These are phyloP conservation scores for Mormyrops attenuatus DNA, from an alignment of 2,797 vertebrate species.

Conservation along the genomic window DNA sequence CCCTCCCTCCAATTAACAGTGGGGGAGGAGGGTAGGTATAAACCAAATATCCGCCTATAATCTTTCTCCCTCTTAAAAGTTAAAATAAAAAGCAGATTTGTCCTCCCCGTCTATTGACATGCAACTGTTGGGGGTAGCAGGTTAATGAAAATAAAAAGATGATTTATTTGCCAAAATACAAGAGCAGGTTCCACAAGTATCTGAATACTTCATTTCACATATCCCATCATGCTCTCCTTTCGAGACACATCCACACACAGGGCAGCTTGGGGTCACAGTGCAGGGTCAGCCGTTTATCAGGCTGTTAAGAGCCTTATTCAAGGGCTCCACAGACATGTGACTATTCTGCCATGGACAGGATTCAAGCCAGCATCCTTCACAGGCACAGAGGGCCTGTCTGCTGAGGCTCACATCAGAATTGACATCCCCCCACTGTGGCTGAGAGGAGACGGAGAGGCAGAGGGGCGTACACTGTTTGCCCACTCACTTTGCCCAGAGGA, in stretches of 20 bases:
- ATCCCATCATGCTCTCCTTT: neutral
- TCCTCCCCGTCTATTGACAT: neutral
- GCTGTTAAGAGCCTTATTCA: neutral
- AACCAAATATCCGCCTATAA: neutral
- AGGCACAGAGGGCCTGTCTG: neutral
- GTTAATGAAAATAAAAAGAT: neutral
- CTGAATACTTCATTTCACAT: neutral
- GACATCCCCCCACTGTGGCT: neutral
- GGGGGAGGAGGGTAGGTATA: no score
- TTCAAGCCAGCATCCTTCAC: neutral
- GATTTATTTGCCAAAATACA: neutral
- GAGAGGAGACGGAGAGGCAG: neutral
- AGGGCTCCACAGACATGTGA: neutral
- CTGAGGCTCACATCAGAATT: neutral
- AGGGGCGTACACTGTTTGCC: neutral
- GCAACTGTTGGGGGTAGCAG: neutral
- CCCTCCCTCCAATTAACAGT: no score
- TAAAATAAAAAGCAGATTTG: neutral
- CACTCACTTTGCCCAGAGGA: neutral
- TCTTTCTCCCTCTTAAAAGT: neutral
- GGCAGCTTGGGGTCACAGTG: neutral
- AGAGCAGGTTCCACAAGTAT: neutral
- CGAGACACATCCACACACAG: neutral
- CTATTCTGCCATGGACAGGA: neutral
- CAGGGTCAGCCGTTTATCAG: neutral